Conservation (phyloP, 2,797 vertebrate genomes). For the Zenarchopterus dispar region DNA sequence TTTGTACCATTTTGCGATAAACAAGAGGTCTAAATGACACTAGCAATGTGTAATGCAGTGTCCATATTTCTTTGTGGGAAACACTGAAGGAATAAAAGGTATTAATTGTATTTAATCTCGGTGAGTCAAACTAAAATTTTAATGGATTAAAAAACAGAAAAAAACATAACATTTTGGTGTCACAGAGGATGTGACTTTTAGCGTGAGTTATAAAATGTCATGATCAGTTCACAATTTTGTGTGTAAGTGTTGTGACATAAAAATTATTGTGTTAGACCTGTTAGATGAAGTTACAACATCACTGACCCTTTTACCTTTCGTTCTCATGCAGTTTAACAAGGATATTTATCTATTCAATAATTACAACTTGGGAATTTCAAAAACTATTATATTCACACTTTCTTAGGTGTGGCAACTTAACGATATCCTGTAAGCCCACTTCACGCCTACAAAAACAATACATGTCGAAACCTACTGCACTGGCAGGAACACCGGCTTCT, state of each 20-base stretch:
- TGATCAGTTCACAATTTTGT: background rate
- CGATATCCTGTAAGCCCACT: background rate
- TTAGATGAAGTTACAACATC: no score
- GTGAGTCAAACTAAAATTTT: no score
- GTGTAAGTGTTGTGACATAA: background rate
- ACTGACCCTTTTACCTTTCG: no score
- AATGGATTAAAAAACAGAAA: background rate
- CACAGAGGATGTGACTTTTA: background rate
- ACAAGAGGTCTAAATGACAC: no score
- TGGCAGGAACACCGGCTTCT: background rate
- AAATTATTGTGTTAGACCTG: no score
- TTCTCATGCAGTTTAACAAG: background rate
- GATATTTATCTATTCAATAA: no score
- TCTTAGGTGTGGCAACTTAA: background rate
- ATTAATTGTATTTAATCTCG: no score
- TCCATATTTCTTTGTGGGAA: no score
- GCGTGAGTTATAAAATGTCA: background rate
- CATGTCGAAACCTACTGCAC: constrained; percentile 23
- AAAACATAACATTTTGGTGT: background rate
- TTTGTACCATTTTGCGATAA: no score
- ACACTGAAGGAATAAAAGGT: no score
- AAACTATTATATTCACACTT: background rate
- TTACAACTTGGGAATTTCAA: background rate
- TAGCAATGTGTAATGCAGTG: no score
- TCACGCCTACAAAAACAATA: constrained; percentile 29